Conservation (phyloP, 2,113 vertebrate species). For the Haplochromis vanheusdeni region DNA sequence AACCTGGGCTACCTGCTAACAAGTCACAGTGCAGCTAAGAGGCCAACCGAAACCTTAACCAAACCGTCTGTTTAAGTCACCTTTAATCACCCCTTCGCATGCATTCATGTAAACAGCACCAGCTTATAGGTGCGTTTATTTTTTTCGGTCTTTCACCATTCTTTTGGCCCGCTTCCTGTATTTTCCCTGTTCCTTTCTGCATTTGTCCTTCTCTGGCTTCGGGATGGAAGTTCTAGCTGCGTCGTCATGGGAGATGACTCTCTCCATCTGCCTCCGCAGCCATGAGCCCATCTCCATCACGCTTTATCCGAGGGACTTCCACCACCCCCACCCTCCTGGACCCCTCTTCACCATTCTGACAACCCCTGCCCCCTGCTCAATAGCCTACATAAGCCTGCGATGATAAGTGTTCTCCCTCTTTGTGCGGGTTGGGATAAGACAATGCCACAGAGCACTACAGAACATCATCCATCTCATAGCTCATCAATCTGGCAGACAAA, state of each 20-base stretch:
- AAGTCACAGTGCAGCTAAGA: conserved; percentile 21
- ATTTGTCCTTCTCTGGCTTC: conserved; percentile 16
- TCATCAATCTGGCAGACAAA: conserved; percentile 75
- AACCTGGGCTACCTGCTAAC: conserved; percentile 68
- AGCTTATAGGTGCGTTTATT: neutral
- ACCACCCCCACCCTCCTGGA: conserved; percentile 28
- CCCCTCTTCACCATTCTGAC: conserved; percentile 53
- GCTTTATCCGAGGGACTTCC: conserved; percentile 56
- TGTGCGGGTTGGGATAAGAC: conserved; percentile 64
- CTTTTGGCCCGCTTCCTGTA: neutral
- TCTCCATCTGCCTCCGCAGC: conserved; percentile 67
- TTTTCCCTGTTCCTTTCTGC: neutral
- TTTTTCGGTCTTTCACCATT: neutral
- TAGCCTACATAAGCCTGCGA: conserved; percentile 59
- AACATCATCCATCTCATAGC: conserved; percentile 74
- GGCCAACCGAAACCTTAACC: neutral
- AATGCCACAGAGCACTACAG: conserved; percentile 67
- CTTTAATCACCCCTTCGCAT: neutral
- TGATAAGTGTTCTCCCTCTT: conserved; percentile 72
- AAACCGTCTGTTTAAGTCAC: neutral
- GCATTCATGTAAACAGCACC: neutral
- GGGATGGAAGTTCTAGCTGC: conserved; percentile 31
- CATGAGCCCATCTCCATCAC: conserved; percentile 62
- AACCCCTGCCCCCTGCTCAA: conserved; percentile 57
- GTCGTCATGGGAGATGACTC: conserved; percentile 53